Base-by-base conservation (phyloP, 2,888 invertebrate genomes). In the Galeruca laticollis region DNA sequence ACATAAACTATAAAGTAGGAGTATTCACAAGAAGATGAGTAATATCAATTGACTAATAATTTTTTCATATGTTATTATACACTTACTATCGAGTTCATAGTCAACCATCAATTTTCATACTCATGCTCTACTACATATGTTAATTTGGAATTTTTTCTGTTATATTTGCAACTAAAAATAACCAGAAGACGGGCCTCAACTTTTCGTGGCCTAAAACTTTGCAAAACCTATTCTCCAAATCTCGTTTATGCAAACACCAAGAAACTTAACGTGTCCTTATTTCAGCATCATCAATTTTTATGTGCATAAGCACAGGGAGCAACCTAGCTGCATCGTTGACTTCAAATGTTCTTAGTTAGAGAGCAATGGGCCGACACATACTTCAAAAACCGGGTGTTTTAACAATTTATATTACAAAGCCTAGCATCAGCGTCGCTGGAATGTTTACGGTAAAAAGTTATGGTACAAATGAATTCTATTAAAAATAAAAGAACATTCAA, bases 271-370 rank as follows among this genome's bases (percentile, higher is more conserved):
- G 51, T 57, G 60, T 68, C 43, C 15, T 68, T n/a, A 68, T 62
- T 68, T 57, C 61, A 57, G 60, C 61, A 26, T 49, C 62, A 68
- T 68, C 61, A 68, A 61, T 68, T 68, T 68, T 68, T 62, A 68
- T 49, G 68, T 5, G 56, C 49, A 68, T 68, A 62, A 68, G 54
- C 59, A 66, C 49, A 51, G 51, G 49, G 60, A 66, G n/a, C 21
- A 59, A 47, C 33, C 10, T 15, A 26, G 63, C 49, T 66, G 66
- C 66, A 66, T 51, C 66, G 66, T 51, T 66, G 66, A 66, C 59
- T 66, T 66, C 37, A 15, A 60, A 51, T 60, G 51, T 66, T 21
- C 66, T 66, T 60, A 66, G 51, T 66, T 66, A 66, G 66, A 60
- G 51, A 51, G 66, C 49, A 66, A 66, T 66, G 66, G 51, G 66